These are phyloP conservation scores for Limosa lapponica DNA, from an alignment of 2,797 vertebrate genomes.

Conservation along the genomic window DNA sequence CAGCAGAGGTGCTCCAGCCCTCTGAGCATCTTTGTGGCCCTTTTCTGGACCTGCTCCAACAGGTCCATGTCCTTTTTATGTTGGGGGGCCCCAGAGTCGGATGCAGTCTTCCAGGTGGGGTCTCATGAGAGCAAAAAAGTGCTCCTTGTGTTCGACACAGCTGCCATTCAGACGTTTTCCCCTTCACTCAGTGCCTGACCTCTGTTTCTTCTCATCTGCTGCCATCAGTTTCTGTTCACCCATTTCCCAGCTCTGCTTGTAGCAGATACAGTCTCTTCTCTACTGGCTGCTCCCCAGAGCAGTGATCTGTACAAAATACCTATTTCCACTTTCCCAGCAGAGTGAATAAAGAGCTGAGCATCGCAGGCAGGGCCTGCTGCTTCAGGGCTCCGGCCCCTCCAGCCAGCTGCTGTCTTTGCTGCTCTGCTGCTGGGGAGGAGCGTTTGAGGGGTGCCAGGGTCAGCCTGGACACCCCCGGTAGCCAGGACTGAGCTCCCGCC, in stretches of 20 bases:
- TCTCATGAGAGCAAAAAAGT: not conserved
- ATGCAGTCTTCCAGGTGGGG: not conserved
- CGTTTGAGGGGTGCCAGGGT: not conserved
- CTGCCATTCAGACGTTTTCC: not conserved
- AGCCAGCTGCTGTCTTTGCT: not conserved
- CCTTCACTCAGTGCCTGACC: not conserved
- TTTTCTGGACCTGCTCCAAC: not conserved
- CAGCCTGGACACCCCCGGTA: not conserved
- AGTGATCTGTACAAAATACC: not conserved
- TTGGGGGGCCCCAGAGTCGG: not conserved
- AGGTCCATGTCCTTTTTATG: no score
- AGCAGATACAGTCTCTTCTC: not conserved
- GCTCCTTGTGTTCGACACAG: not conserved
- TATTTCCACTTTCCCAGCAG: not conserved
- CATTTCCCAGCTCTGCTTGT: fast-evolving
- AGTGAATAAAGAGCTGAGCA: not conserved
- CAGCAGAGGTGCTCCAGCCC: not conserved
- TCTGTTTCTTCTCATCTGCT: not conserved
- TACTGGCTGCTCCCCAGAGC: not conserved
- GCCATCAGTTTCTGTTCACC: not conserved
- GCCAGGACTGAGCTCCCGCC: fast-evolving
- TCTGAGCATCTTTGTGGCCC: not conserved
- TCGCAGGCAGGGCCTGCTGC: fast-evolving
- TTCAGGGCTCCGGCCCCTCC: not conserved
- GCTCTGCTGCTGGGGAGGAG: fast-evolving